These are phyloP conservation scores for Danaus melanippus DNA, from an alignment of 1,140 invertebrate species.

Conservation along the genomic window DNA sequence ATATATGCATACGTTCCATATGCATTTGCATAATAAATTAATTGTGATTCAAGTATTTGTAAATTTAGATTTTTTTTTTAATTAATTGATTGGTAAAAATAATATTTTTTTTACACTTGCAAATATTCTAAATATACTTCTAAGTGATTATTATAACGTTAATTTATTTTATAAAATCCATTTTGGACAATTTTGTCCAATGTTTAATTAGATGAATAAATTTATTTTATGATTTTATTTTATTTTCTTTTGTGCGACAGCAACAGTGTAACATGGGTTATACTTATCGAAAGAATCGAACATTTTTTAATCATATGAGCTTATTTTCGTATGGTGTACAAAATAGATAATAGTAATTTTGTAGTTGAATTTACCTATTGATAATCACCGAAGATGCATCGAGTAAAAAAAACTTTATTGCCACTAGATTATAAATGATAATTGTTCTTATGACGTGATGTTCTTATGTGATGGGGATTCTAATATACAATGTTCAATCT, in stretches of 20 bases:
- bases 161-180: slow-evolving; percentile 16
- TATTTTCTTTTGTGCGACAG: background rate
- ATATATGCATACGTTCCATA: slow-evolving; percentile 10
- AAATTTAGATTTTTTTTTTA: background rate
- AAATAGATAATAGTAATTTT: too few relatives aligned
- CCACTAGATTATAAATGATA: too few relatives aligned
- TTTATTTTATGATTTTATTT: slow-evolving; percentile 15
- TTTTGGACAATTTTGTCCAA: slow-evolving; percentile 14
- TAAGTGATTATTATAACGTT: slow-evolving; percentile 10
- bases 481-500: too few relatives aligned
- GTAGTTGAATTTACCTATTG: too few relatives aligned
- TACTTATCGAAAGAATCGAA: too few relatives aligned
- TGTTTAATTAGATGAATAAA: slow-evolving; percentile 16
- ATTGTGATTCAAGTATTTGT: slow-evolving; percentile 1
- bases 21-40: slow-evolving; percentile 6
- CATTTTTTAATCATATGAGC: too few relatives aligned
- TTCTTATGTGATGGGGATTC: too few relatives aligned
- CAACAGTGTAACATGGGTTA: too few relatives aligned
- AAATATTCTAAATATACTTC: slow-evolving; percentile 14
- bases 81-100: background rate
- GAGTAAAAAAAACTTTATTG: too few relatives aligned
- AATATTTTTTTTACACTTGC: background rate
- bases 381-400: too few relatives aligned
- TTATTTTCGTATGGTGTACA: too few relatives aligned
- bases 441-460: too few relatives aligned